Evolutionary conservation across 23 tunicate genomes (phyloP), one percentile per base, ranked within the genome.

Genomic region (Ascidia mentula): DNA sequence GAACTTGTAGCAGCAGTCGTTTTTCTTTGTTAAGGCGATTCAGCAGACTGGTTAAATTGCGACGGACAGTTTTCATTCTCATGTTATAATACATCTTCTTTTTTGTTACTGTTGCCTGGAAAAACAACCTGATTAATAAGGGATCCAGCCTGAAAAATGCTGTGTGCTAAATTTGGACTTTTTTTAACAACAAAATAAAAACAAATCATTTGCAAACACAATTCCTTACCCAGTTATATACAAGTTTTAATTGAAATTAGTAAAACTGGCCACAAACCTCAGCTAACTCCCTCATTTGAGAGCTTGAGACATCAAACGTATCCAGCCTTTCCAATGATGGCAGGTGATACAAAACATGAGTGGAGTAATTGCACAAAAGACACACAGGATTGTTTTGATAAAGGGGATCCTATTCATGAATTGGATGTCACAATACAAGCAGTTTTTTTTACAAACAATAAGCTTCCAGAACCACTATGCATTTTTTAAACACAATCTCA

Each of bases 281-380:
- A 0, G 98, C 98, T n/a, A 93, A 61, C 18, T 93, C 93, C 70
- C 92, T 61, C 89, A 93, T 77, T 40, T 88, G 93, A 3, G 89
- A 40, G 72, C 82, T 80, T 36, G 93, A 88, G 30, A 93, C 89
- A 75, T 93, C 98, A 53, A 84, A 59, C 1, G 84, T 42, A 45
- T 93, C 98, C 0, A 93, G 87, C 40, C 85, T 73, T 71, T 83
- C 90, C 22, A 93, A 82, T 31, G 88, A 77, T 22, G 93, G 84
- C 18, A 93, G 40, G 71, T 93, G 98, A 77, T 80, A 93, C 34
- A 88, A 61, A 33, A 93, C 83, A 72, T 93, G 90, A 34, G 98
- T 93, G 65, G 98, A 88, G 79, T 93, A 93, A 81, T 93, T 93
- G 80, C 98, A 93, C 87, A 93, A 46, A 40, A 88, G 83, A 81